Evolutionary conservation across 2,888 invertebrate species (phyloP), one percentile per base, ranked within the genome.

Genomic region (Tetranychus piercei): DNA sequence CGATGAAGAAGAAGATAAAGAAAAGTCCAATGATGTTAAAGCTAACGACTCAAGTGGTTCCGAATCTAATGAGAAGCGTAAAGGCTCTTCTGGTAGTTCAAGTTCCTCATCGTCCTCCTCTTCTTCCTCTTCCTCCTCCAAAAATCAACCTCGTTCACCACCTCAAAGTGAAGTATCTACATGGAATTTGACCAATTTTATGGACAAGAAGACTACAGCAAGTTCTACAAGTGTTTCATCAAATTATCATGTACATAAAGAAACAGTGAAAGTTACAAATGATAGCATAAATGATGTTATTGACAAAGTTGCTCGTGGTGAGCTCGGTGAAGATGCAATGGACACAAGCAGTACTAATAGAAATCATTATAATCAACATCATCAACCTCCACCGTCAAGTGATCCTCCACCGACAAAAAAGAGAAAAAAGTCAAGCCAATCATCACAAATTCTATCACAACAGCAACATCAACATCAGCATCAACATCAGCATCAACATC

Each of bases 291-390:
- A n/a, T 23, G 74, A 74, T 67, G 74, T 74, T 23, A 76, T 76
- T 44, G 75, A 76, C 64, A 74, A 65, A 66, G 75, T 75, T 7
- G 75, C 75, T 43, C 69, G 71, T 18, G 75, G 75, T 22, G 73
- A 74, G 43, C 44, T 75, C 23, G 75, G 75, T 23, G 73, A 75
- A 45, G 65, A 55, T 15, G 9, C 55, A 55, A 55, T 55, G 55
- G 55, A 55, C 55, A 9, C 15, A 15, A 15, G 55, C 7, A 55
- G 15, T 15, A 55, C 3, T 55, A 55, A 55, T 55, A 55, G 55
- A 15, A 20, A 44, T 20, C 73, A 43, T 43, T 43, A 20, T 67
- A 55, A 66, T 4, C 44, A 20, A 23, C 43, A 44, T 72, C 66
- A 55, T 72, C 72, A 23, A 44, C 22, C 34, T 43, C 64, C 75